Conservation (phyloP, 2,113 vertebrate genomes). For the Psammodynastes pulverulentus region DNA sequence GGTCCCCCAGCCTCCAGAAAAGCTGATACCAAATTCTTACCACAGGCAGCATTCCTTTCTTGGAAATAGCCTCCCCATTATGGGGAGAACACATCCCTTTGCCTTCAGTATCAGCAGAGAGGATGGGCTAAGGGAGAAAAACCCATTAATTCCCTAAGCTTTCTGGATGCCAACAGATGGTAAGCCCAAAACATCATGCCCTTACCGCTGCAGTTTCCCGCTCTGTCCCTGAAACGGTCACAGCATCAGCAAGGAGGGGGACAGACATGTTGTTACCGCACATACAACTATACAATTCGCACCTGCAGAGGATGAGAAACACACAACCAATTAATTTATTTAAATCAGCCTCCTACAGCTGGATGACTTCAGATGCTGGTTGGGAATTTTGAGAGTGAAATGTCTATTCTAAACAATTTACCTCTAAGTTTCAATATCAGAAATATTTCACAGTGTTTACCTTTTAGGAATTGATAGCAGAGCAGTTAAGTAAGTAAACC, state of each 20-base stretch:
- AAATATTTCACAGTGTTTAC: neutral
- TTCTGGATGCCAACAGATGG: slow-evolving; percentile 15
- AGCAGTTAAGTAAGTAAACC: neutral
- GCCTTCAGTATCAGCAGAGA: neutral
- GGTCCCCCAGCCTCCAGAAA: neutral
- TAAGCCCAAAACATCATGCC: neutral
- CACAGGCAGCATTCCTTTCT: neutral
- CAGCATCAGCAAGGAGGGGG: slow-evolving; percentile 95
- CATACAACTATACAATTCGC: slow-evolving; percentile 86
- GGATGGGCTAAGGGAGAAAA: neutral
- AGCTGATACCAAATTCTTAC: neutral
- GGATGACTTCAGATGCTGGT: neutral
- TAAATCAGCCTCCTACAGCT: neutral
- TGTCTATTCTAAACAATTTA: neutral
- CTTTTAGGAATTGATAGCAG: neutral
- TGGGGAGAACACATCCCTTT: neutral
- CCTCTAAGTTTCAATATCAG: no score
- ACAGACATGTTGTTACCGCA: slow-evolving; percentile 99
- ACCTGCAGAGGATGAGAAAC: slow-evolving; percentile 49
- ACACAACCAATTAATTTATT: neutral
- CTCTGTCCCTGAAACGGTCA: slow-evolving; percentile 91
- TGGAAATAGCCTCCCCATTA: neutral
- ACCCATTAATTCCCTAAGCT: neutral
- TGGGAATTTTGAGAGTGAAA: neutral
- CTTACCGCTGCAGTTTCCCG: slow-evolving; percentile 97